Conservation (phyloP, 2,888 invertebrate species). For the Drosophila kokeensis region DNA sequence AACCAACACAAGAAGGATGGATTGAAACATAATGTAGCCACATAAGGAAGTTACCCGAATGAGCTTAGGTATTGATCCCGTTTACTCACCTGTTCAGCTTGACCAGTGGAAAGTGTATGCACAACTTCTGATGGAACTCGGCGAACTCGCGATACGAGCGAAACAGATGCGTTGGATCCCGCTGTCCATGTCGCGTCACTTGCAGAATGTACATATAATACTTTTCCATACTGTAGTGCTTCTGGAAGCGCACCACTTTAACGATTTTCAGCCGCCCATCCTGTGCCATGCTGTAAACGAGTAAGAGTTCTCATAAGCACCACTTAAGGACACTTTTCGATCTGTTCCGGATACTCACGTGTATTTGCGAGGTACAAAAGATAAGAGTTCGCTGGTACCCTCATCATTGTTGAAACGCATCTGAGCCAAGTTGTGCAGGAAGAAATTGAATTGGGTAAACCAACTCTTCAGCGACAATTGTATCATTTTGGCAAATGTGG, state of each 20-base stretch:
- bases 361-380: slow-evolving; percentile 97
- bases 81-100: slow-evolving; percentile 92
- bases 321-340: too few species aligned
- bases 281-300: slow-evolving; percentile 89
- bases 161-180: slow-evolving; percentile 95
- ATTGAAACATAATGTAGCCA: not conserved
- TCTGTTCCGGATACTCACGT: slow-evolving; percentile 88
- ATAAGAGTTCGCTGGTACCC: slow-evolving; percentile 91
- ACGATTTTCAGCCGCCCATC: slow-evolving; percentile 95
- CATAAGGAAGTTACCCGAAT: not conserved
- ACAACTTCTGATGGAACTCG: slow-evolving; percentile 97
- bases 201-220: slow-evolving; percentile 97
- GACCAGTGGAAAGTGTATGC: slow-evolving; percentile 95
- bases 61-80: too few species aligned
- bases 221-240: slow-evolving; percentile 98
- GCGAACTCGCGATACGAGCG: slow-evolving; percentile 98
- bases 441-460: slow-evolving; percentile 99
- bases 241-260: slow-evolving; percentile 95
- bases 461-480: slow-evolving; percentile 96
- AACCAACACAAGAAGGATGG: not conserved
- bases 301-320: not conserved
- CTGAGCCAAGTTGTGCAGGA: slow-evolving; percentile 98
- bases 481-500: slow-evolving; percentile 97
- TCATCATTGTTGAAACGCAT: slow-evolving; percentile 96
- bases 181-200: slow-evolving; percentile 93